Base-by-base conservation (phyloP, 2,888 invertebrate genomes). In the Cephonodes hylas region DNA sequence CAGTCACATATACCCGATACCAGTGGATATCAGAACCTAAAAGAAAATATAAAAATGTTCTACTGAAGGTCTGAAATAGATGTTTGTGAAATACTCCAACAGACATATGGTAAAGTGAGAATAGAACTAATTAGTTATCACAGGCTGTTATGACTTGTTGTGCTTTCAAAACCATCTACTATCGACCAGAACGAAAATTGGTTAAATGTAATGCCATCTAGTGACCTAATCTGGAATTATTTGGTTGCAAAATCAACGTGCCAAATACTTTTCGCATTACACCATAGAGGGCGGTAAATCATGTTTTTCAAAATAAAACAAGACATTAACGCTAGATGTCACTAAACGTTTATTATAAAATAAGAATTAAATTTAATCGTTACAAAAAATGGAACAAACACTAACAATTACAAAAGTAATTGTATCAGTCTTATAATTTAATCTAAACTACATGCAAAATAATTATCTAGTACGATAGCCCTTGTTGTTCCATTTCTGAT, bases 401-500 rank as follows among this genome's bases (percentile, higher is more conserved):
- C 57, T 60, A 38, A 42, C 57, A 44, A 38, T 45, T 59, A 60
- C 45, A 46, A 10, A 18, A n/a, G 53, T 59, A 59, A 63, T 58
- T 60, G 44, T n/a, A 63, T 69, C 68, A 69, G 69, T 69, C 69
- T 69, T 69, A 45, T 31, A 44, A 20, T 22, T 31, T 57, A 13
- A 23, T 15, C 42, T 44, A 44, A 42, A 23, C 42, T 42, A 42
- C 5, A 53, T 44, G 18, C 22, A 56, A 13, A 31, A 10, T 22
- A 34, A n/a, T 27, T 34, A 25, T 23, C 20, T 75, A 91, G 70
- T 88, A 91, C 4, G 86, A 78, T 8, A 91, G 75, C 6, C 92
- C 92, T 68, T 78, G 84, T 48, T 76, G 71, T 66, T 91, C 90
- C 81, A 92, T 83, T 68, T 84, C 75, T 57, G 79, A 79, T 56